Conservation (phyloP, 2,113 vertebrate genomes). For the Plectropomus leopardus region DNA sequence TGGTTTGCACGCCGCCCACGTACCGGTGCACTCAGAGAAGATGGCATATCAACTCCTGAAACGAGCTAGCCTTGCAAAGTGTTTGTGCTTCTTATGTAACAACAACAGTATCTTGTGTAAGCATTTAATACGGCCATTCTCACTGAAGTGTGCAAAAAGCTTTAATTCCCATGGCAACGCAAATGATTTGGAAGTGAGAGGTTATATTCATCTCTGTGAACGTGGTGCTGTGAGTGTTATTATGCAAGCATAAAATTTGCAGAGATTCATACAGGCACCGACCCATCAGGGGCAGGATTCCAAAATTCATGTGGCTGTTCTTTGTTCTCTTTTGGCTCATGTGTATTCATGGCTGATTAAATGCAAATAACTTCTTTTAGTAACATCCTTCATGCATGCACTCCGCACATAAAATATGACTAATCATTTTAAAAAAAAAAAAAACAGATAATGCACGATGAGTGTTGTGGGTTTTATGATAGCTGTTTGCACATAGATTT, state of each 20-base stretch:
- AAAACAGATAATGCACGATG: too few relatives aligned
- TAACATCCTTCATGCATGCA: slow-evolving; percentile 28
- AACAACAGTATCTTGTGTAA: slow-evolving; percentile 42
- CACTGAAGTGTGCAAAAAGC: slow-evolving; percentile 40
- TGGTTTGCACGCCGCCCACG: slow-evolving; percentile 51
- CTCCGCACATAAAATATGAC: slow-evolving; percentile 35
- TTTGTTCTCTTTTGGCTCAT: slow-evolving; percentile 57
- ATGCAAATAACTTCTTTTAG: slow-evolving; percentile 56
- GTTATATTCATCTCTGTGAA: slow-evolving; percentile 46
- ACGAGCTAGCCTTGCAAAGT: slow-evolving; percentile 35
- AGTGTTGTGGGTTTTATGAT: neutral
- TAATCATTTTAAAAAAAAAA: too few relatives aligned
- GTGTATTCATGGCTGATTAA: slow-evolving; percentile 53
- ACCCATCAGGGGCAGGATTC: slow-evolving; percentile 32
- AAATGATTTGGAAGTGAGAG: slow-evolving; percentile 48
- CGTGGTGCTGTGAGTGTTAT: slow-evolving; percentile 45
- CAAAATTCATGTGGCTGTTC: slow-evolving; percentile 33
- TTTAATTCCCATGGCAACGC: slow-evolving; percentile 37
- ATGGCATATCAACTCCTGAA: slow-evolving; percentile 36
- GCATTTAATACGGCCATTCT: slow-evolving; percentile 23
- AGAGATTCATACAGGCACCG: slow-evolving; percentile 35
- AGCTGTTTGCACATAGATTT: slow-evolving; percentile 12
- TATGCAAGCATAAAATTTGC: slow-evolving; percentile 37
- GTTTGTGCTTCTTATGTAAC: slow-evolving; percentile 55
- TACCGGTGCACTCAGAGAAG: slow-evolving; percentile 26